Base-by-base conservation (phyloP, 1,140 invertebrate genomes). In the Scylla paramamosain region DNA sequence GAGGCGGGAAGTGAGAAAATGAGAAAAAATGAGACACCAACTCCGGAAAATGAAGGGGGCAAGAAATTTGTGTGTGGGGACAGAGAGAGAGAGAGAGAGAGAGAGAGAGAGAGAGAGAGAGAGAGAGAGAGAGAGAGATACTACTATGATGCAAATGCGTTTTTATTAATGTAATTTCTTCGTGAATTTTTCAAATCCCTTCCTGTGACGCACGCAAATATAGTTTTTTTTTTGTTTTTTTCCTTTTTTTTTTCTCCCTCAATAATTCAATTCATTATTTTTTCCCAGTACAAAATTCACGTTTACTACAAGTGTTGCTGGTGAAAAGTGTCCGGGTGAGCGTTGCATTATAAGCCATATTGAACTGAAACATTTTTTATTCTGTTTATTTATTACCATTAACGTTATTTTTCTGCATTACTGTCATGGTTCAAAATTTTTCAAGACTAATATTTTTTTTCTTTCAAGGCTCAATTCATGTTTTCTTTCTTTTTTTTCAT, bases 1-100 rank as follows among this genome's bases (percentile, higher is more conserved):
- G 52, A 59, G 52, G 52, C 10, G 52, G 52, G 20, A 86, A n/a
- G 84, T 14, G n/a, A 86, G 84, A 39, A 86, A 86, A 86, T 39
- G 84, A 86, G 84, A 39, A 31, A 45, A 20, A 48, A 46, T 28
- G 29, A 45, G 88, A 32, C 25, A 48, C 16, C 14, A 32, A 46
- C n/a, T 28, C 32, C 4, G n/a, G 88, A 48, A 46, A 46, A 28
- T 90, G n/a, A 90, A 28, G 45, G 88, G 88, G 88, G 88, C 39
- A 90, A 46, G 45, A 89, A 29, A 89, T 29, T 29, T 25, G 32
- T 8, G 6, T 16, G 39, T 6, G 31, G 20, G 31, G 25, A 89
- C 6, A 29, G 25, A 39, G 88, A 46, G 88, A 45, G 45, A 46
- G 31, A 46, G 39, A 46, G 31, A 39, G n/a, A 12, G 29, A 16